Percentiles rank a stretch among this genome's conserved stretches.
Evolutionary conservation across 2,797 vertebrate genomes (phyloP).

Genomic region (Pangasius sanitwongsei): DNA sequence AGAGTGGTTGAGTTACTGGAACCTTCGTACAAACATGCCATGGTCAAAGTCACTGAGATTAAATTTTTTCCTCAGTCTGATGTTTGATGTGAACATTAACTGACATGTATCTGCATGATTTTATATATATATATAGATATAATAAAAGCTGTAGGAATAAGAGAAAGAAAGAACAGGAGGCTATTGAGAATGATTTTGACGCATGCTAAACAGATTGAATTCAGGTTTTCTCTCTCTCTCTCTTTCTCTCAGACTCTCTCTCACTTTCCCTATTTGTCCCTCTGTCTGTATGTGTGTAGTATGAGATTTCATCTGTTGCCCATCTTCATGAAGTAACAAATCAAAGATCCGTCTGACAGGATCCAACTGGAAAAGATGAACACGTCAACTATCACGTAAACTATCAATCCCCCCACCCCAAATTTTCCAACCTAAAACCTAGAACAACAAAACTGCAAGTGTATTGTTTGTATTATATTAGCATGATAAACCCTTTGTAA

Average conservation of each 20-base stretch:
- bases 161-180: neutral
- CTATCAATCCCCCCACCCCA: fast-evolving
- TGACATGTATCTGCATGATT: neutral
- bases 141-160: neutral
- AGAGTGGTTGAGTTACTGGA: neutral
- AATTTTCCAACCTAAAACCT: neutral
- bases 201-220: slow-evolving; percentile 27
- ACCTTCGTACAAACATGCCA: neutral
- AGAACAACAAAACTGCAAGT: neutral
- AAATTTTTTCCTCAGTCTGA: neutral
- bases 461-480: neutral
- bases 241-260: neutral
- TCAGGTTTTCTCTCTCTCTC: neutral
- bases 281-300: neutral
- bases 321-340: slow-evolving; percentile 35
- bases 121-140: neutral
- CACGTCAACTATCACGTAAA: slow-evolving; percentile 21
- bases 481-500: neutral
- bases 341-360: slow-evolving; percentile 4
- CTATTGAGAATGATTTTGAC: neutral
- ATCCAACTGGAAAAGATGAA: slow-evolving; percentile 30
- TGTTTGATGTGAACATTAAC: neutral
- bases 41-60: neutral
- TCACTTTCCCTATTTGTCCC: neutral
- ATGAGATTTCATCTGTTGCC: slow-evolving; percentile 33